Percentiles rank a stretch among this genome's conserved stretches.
Evolutionary conservation across 2,888 invertebrate species (phyloP).

Genomic region (Nipponacmea schrenckii): DNA sequence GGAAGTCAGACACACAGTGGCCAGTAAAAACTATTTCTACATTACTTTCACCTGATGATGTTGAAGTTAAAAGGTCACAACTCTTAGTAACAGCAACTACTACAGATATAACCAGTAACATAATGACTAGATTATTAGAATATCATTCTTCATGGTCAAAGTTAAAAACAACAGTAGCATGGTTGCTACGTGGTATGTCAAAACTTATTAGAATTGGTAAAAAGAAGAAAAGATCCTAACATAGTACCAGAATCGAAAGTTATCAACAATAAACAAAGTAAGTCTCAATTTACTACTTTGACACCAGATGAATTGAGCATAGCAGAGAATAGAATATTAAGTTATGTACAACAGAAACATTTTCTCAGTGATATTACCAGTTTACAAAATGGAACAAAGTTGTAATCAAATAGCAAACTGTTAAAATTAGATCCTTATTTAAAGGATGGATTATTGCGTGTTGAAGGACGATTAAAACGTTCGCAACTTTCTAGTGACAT

Average conservation of each 20-base stretch:
- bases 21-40: neutral
- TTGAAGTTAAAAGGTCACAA: slow-evolving; percentile 11
- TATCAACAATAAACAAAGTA: neutral
- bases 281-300: neutral
- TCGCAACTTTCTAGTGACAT: neutral
- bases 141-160: neutral
- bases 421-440: slow-evolving; percentile 11
- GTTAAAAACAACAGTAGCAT: neutral
- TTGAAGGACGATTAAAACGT: slow-evolving; percentile 3
- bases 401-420: slow-evolving; percentile 1
- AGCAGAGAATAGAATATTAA: slow-evolving; percentile 6
- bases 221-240: too few relatives aligned
- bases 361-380: neutral
- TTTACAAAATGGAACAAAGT: neutral
- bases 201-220: neutral
- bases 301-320: neutral
- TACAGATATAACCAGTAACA: neutral
- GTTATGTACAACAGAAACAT: slow-evolving; percentile 2
- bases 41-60: neutral
- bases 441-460: neutral
- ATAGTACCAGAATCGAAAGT: too few relatives aligned
- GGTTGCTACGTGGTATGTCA: neutral
- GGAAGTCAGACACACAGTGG: neutral
- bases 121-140: neutral
- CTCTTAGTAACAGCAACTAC: neutral